Evolutionary conservation across 2,113 vertebrate genomes (phyloP), one percentile per base, ranked within the genome.

Genomic region (human (Homo sapiens)): DNA sequence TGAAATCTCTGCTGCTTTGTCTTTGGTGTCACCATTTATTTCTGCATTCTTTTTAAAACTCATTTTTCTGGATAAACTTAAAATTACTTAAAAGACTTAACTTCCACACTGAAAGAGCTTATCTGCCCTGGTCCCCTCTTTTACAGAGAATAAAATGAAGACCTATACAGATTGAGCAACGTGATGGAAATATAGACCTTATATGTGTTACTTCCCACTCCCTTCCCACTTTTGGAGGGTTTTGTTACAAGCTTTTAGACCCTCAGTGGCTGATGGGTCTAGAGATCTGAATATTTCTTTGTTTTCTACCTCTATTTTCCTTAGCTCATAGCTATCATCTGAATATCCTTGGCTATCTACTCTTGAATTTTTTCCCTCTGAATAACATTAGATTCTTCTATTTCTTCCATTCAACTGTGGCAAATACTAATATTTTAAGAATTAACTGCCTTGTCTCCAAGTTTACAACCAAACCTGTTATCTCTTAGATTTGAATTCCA

Each of bases 51-150:
- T 84, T 83, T 79, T 45, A 94, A 79, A 95, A 75, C 25, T 93
- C 57, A 93, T 93, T 96, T 96, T 85, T 43, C 78, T 94, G 68
- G 90, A 80, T 73, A 79, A 66, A 80, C 80, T 84, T 83, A 57
- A 90, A 90, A 61, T 59, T 18, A 55, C 52, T 78, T 70, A 40
- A 88, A 96, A 73, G 27, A 13, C 8, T 93, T 81, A 55, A 68
- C 7, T 75, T 94, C 30, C 68, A 90, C 45, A 6, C 20, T 76
- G 22, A 55, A 35, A 78, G 25, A 89, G 20, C 25, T 81, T n/a
- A 68, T 88, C 43, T 27, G 38, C 0, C 59, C 3, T 27, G n/a
- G 3, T 68, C 68, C 20, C 40, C 27, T 43, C 64, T 68, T 92
- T 80, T 23, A 59, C 25, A 72, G 30, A 59, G 7, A n/a, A 55